Evolutionary conservation across 37 sponge, comb jelly and placozoan species (phyloP).

Genomic region (Spongia lamella): DNA sequence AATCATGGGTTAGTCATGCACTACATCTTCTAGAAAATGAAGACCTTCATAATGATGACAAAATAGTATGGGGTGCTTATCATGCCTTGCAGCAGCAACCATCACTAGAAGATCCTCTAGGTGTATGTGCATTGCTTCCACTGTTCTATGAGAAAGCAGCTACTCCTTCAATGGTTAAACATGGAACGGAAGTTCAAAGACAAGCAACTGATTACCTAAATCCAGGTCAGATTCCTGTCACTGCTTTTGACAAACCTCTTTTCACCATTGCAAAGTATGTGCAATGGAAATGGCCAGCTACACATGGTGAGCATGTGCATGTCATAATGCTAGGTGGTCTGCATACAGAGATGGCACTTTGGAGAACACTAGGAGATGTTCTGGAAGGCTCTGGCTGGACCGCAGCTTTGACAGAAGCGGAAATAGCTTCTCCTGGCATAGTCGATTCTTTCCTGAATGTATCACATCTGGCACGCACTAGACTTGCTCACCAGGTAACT

Average conservation of each 20-base stretch:
- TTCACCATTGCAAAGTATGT: slow-evolving; percentile 38
- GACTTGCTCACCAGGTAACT: slow-evolving; percentile 41
- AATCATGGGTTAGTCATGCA: slow-evolving; percentile 36
- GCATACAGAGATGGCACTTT: slow-evolving; percentile 51
- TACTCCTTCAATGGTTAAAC: slow-evolving; percentile 41
- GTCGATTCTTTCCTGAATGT: slow-evolving; percentile 26
- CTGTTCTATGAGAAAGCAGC: slow-evolving; percentile 41
- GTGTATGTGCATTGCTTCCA: slow-evolving; percentile 33
- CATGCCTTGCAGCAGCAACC: slow-evolving; percentile 23
- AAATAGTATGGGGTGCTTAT: slow-evolving; percentile 34
- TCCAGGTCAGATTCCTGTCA: slow-evolving; percentile 38
- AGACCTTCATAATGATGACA: slow-evolving; percentile 6
- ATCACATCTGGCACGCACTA: slow-evolving; percentile 22
- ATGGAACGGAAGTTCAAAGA: slow-evolving; percentile 32
- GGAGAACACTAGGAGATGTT: slow-evolving; percentile 41
- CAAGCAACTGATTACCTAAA: slow-evolving; percentile 28
- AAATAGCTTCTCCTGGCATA: slow-evolving; percentile 5
- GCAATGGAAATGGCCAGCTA: slow-evolving; percentile 18
- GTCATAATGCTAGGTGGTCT: slow-evolving; percentile 49
- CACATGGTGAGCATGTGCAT: slow-evolving; percentile 34
- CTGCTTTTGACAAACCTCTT: slow-evolving; percentile 45
- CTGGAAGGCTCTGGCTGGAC: slow-evolving; percentile 53
- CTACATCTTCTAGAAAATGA: slow-evolving; percentile 21
- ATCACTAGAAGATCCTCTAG: slow-evolving; percentile 14
- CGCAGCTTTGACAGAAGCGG: slow-evolving; percentile 32